A percentile compares a stretch with the other conserved stretches of the same genome.
These are phyloP conservation scores for mouse (Mus musculus) DNA, from an alignment of 2,113 vertebrate genomes.

Conservation along the genomic window GRCm39 chr12:89024001-89024500, in stretches of 20 bases:
- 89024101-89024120: neutral
- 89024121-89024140: neutral
- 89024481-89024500: neutral
- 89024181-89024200: neutral
- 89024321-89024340: neutral
- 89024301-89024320: neutral
- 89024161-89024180: neutral
- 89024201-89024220: neutral
- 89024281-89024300: neutral
- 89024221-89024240: neutral
- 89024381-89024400: neutral
- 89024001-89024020: neutral
- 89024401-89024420: neutral
- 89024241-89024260: neutral
- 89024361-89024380: neutral
- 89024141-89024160: neutral
- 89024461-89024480: neutral
- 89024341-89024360: neutral
- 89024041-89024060: neutral
- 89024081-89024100: neutral
- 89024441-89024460: neutral
- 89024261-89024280: neutral
- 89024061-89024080: neutral
- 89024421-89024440: neutral
- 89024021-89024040: neutral